Evolutionary conservation across 2,113 vertebrate genomes (phyloP).

Genomic region (Chlorocebus sabaeus): DNA sequence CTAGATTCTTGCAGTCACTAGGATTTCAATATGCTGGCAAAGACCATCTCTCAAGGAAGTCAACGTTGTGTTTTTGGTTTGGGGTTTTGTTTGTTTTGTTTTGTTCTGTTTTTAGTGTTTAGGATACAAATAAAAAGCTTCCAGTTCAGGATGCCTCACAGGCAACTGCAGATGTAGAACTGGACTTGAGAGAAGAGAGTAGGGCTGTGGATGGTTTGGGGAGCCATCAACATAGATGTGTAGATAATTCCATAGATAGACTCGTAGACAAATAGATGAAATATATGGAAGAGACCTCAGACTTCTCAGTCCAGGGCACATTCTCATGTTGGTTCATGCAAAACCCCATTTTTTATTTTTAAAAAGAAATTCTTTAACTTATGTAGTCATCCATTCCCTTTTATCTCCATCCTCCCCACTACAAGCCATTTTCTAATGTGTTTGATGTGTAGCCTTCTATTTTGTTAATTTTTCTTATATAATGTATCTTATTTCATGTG

Average conservation of each 20-base stretch:
- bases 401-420: background rate
- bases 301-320: background rate
- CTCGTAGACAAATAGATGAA: background rate
- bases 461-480: background rate
- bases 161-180: background rate
- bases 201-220: background rate
- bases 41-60: constrained; percentile 14
- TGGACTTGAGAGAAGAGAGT: background rate
- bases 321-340: background rate
- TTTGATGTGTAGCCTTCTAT: background rate
- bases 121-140: background rate
- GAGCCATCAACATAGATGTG: background rate
- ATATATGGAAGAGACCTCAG: background rate
- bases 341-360: background rate
- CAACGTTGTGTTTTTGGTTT: background rate
- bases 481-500: background rate
- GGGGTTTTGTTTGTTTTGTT: background rate
- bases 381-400: background rate
- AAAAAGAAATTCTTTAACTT: background rate
- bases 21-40: background rate
- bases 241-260: background rate
- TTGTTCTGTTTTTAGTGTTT: background rate
- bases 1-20: background rate
- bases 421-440: background rate
- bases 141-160: background rate